Base-by-base conservation (phyloP, 2,797 vertebrate genomes). In the Tenualosa ilisha region DNA sequence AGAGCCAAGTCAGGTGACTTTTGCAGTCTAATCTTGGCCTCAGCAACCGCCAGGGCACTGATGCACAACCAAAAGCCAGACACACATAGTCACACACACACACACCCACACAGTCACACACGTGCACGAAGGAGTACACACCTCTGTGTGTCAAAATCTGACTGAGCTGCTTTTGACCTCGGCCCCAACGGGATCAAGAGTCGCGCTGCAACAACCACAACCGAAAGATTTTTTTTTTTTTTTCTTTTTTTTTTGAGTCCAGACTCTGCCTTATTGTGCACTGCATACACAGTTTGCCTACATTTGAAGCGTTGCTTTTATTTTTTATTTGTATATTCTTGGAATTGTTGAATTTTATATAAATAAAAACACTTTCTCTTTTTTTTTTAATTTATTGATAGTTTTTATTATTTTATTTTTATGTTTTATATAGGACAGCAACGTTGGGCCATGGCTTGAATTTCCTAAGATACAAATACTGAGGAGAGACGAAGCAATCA, bases 231-330 rank as follows among this genome's bases (percentile, higher is more conserved):
- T 40, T 6, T 75, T 13, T 75, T 85, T 65, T 31, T 4, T 22
- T n/a, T 20, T 75, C n/a, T 72, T 72, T 72, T 68, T 31, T 31
- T 31, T 31, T 31, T 31, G 31, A 40, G 68, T 88, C 4, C 50
- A 75, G 88, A 89, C 88, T 75, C 87, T 89, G 91, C 91, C 92
- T 91, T 93, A 91, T 93, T 89, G 90, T 94, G 93, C 93, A 95
- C 94, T 94, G 94, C 91, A 86, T 93, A 94, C 92, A 94, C 92
- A 91, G 92, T 93, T 94, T 94, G 93, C 95, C 93, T 94, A 90
- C 86, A 90, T 91, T 90, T 91, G 49, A 85, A 92, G 87, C 91
- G 90, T 91, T 91, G 86, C 88, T 68, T 85, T 63, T 91, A 43
- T 82, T 93, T 92, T 81, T 86, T 93, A 92, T 92, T 88, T 94